Evolutionary conservation across 2,113 vertebrate genomes (phyloP), one percentile per base, ranked within the genome.

Genomic region (Paratilapia polleni): DNA sequence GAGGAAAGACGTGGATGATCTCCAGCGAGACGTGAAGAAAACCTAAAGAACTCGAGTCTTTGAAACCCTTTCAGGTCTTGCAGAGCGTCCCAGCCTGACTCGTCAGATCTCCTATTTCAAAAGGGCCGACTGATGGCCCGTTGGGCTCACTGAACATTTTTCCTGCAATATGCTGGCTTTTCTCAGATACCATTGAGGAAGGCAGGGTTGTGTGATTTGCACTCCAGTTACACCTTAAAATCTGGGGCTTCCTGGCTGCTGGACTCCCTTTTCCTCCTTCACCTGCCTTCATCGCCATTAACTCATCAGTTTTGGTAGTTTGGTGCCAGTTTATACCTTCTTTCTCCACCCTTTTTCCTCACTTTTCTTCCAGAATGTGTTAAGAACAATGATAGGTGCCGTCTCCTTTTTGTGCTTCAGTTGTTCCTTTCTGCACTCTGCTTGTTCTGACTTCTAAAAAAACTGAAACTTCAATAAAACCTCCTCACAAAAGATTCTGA

Each of bases 41-140:
- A 73, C 49, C 70, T 43, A 22, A 81, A 66, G 80, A 75, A 81
- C n/a, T 0, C 3, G 4, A 68, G 60, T 56, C 70, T 84, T 47
- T 81, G 62, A 81, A 76, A 70, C 57, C 28, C 77, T 63, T 17
- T 73, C 70, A 61, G 47, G 38, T 84, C 49, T 75, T 19, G 61
- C 34, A 3, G 13, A 66, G 43, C 26, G 9, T 43, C 70, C 4
- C 80, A 38, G 2, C 19, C 61, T 38, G 78, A 60, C 54, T 83
- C 26, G 24, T 73, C 70, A 80, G 75, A 88, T 90, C 78, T 91
- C 52, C 36, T 20, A 38, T 73, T 88, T 74, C 60, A 83, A 86
- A 82, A 24, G 60, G 36, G n/a, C 15, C 31, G 6, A 57, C 57
- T 54, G 83, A 77, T 1, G 60, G 41, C 52, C 52, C 17, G 75